phyloP scores from a whole-genome alignment of 2,797 vertebrate genomes.

The Gymnopithys bicolor region DNA sequence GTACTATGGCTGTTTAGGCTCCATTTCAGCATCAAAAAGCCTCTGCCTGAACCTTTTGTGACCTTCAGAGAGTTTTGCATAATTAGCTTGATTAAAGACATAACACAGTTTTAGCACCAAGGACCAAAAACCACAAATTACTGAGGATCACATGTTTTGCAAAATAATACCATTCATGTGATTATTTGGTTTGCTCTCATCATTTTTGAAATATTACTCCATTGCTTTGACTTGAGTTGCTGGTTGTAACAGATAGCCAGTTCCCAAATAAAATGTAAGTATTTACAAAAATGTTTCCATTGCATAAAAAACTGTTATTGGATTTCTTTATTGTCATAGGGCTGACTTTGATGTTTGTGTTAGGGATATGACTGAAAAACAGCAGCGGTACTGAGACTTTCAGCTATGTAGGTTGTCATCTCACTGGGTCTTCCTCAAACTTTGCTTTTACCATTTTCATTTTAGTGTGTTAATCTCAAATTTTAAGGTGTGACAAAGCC shows the following conservation, averaged over 20 bases:
- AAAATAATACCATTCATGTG: conserved; percentile 68
- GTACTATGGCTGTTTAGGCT: background rate
- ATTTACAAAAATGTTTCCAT: conserved; percentile 45
- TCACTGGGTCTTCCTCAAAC: background rate
- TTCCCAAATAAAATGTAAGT: conserved; percentile 37
- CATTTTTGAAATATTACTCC: conserved; percentile 64
- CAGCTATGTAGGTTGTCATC: background rate
- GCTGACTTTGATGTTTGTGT: background rate
- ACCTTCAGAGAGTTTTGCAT: conserved; percentile 58
- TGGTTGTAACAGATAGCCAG: conserved; percentile 52
- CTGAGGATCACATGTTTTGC: conserved; percentile 56
- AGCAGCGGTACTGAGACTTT: background rate
- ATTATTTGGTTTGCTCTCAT: conserved; percentile 69
- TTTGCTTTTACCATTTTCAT: background rate
- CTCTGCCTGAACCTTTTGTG: conserved; percentile 61
- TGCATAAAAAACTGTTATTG: conserved; percentile 6
- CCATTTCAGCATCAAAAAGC: conserved; percentile 51
- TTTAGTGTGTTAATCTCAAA: background rate
- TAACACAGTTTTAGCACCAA: conserved; percentile 60
- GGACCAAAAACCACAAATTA: conserved; percentile 64
- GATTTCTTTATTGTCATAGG: background rate
- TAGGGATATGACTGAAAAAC: background rate
- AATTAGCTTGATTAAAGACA: conserved; percentile 74
- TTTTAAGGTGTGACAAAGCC: background rate
- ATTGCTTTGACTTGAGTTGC: conserved; percentile 36